phyloP scores from a whole-genome alignment of 2,797 vertebrate genomes.

The Sebastes cheni region DNA sequence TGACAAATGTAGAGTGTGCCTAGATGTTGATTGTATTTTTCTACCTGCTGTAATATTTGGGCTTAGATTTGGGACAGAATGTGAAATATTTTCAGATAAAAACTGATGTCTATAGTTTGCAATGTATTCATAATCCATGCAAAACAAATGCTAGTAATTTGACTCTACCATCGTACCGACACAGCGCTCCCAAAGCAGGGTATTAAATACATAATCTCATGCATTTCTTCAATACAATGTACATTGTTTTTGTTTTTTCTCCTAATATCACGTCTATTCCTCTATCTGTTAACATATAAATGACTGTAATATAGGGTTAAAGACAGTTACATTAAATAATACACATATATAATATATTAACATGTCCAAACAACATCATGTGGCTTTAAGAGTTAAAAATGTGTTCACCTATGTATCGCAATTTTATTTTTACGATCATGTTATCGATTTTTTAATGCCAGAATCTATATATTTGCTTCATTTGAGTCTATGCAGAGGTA shows the following conservation, averaged over 20 bases:
- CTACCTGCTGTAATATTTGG: not conserved
- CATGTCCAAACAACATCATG: not conserved
- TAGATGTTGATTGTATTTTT: not conserved
- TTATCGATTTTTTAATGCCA: too few relatives aligned
- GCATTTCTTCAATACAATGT: not conserved
- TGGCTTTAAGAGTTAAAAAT: not conserved
- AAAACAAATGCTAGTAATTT: not conserved
- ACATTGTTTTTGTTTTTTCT: not conserved
- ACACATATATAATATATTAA: not conserved
- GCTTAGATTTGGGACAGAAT: not conserved
- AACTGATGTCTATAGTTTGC: not conserved
- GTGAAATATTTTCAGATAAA: not conserved
- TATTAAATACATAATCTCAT: not conserved
- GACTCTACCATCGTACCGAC: not conserved
- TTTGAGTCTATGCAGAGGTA: too few relatives aligned
- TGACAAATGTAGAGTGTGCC: not conserved
- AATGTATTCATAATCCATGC: slow-evolving; percentile 67
- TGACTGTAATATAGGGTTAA: not conserved
- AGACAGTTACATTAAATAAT: not conserved
- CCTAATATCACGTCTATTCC: not conserved
- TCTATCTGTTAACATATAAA: not conserved
- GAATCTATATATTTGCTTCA: too few relatives aligned
- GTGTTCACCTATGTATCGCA: too few relatives aligned
- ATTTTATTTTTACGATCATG: too few relatives aligned
- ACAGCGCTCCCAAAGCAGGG: not conserved